Evolutionary conservation across 2,797 vertebrate genomes (phyloP).

Genomic region (Paramormyrops hopkinsi): DNA sequence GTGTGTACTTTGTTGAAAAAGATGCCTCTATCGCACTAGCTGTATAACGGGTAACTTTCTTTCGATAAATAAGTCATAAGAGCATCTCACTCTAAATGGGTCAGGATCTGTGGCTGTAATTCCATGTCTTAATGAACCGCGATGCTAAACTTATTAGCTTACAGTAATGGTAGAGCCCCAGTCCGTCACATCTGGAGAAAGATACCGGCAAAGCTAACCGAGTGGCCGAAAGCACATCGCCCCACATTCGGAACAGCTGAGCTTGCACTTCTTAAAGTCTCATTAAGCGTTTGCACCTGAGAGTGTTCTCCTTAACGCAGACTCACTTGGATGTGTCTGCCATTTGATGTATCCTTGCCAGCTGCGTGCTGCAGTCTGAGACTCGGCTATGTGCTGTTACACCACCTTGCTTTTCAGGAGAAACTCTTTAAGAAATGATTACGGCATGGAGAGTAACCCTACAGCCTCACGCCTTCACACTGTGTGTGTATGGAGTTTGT

Average conservation of each 20-base stretch:
- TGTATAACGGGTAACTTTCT: background rate
- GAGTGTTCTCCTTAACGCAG: background rate
- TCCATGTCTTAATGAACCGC: background rate
- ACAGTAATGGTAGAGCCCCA: background rate
- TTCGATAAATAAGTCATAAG: background rate
- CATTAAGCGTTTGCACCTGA: slow-evolving; percentile 6
- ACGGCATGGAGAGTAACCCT: background rate
- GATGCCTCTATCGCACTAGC: background rate
- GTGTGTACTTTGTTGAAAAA: slow-evolving; percentile 11
- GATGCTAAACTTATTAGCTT: background rate
- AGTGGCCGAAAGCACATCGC: background rate
- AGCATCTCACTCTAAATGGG: background rate
- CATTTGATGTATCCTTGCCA: background rate
- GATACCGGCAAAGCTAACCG: background rate
- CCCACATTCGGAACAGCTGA: background rate
- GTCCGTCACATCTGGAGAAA: background rate
- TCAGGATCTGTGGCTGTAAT: background rate
- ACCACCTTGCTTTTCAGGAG: background rate
- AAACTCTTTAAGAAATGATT: background rate
- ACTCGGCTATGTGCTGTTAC: background rate
- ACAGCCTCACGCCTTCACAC: background rate
- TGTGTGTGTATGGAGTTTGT: background rate
- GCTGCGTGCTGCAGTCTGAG: background rate
- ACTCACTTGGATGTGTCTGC: background rate
- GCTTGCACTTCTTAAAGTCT: background rate